Conservation (phyloP, 2,888 invertebrate species). For the Aphodius granarius region DNA sequence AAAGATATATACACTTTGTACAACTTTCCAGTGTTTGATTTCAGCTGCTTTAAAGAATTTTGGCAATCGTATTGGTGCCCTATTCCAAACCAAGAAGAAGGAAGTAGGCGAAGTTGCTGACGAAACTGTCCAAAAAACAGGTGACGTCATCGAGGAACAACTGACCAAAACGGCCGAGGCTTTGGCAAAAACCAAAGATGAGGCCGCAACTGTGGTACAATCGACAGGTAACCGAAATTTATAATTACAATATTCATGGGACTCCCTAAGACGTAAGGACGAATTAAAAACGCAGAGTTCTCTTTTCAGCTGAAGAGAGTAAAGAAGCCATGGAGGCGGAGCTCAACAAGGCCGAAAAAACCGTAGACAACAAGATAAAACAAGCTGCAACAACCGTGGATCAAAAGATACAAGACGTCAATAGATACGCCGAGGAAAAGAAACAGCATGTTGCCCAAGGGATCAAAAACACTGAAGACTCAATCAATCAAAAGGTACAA, state of each 20-base stretch:
- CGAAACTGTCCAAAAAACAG: slow-evolving; percentile 64
- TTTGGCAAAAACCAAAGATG: slow-evolving; percentile 60
- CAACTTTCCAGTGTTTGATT: too few species aligned
- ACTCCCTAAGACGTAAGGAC: too few species aligned
- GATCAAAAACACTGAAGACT: slow-evolving; percentile 16
- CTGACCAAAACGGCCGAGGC: slow-evolving; percentile 65
- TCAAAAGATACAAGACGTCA: slow-evolving; percentile 30
- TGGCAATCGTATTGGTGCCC: slow-evolving; percentile 70
- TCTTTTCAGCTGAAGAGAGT: slow-evolving; percentile 49
- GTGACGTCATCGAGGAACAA: slow-evolving; percentile 65
- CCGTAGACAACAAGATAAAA: slow-evolving; percentile 46
- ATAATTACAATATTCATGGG: background rate
- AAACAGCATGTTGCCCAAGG: slow-evolving; percentile 19
- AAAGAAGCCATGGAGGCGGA: slow-evolving; percentile 49
- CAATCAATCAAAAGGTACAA: slow-evolving; percentile 28
- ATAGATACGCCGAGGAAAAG: slow-evolving; percentile 29
- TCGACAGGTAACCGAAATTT: slow-evolving; percentile 55
- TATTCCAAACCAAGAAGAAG: slow-evolving; percentile 73
- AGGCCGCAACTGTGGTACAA: slow-evolving; percentile 57
- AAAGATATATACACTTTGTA: too few species aligned
- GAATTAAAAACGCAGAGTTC: background rate
- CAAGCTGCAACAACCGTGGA: slow-evolving; percentile 33
- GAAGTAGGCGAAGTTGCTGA: slow-evolving; percentile 66
- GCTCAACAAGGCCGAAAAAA: slow-evolving; percentile 47
- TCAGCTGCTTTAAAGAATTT: slow-evolving; percentile 71